These are phyloP conservation scores for Muricea muricata DNA, from an alignment of 92 coral and sea anemone species.

Conservation along the genomic window DNA sequence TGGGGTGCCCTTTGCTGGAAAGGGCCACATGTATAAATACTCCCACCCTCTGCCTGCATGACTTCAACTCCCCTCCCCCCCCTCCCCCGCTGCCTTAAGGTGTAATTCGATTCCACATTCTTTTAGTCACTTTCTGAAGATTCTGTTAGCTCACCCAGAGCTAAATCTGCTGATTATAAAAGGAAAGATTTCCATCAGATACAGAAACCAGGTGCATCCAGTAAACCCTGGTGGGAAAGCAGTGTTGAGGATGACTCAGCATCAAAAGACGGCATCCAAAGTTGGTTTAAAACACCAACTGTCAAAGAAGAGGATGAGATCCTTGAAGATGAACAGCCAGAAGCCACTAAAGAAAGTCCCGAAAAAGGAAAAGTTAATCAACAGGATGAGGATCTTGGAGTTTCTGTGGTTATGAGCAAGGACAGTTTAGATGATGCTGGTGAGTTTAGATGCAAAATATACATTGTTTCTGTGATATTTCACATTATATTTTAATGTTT, in stretches of 20 bases:
- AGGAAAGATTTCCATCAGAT: conserved; percentile 1
- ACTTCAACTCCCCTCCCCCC: too few relatives aligned
- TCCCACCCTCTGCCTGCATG: too few relatives aligned
- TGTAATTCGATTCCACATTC: neutral
- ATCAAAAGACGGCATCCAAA: neutral
- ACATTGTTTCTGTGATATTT: too few relatives aligned
- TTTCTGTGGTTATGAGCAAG: conserved; percentile 90
- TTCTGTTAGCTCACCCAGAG: conserved; percentile 85
- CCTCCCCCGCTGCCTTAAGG: too few relatives aligned
- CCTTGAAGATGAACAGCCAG: conserved; percentile 50
- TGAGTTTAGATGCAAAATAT: neutral
- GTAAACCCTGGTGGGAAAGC: conserved; percentile 23
- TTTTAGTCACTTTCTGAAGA: conserved; percentile 95
- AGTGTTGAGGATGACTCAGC: conserved; percentile 15
- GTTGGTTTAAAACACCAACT: conserved; percentile 37
- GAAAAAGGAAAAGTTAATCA: neutral
- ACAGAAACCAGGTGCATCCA: neutral
- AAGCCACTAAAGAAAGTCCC: neutral
- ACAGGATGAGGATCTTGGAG: conserved; percentile 61
- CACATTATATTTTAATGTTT: neutral
- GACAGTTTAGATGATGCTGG: conserved; percentile 94
- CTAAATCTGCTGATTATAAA: conserved; percentile 73
- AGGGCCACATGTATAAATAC: too few relatives aligned
- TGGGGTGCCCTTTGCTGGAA: too few relatives aligned
- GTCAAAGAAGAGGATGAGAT: conserved; percentile 70